These are phyloP conservation scores for Stratiolaelaps scimitus DNA, from an alignment of 1,140 invertebrate genomes.

Conservation along the genomic window DNA sequence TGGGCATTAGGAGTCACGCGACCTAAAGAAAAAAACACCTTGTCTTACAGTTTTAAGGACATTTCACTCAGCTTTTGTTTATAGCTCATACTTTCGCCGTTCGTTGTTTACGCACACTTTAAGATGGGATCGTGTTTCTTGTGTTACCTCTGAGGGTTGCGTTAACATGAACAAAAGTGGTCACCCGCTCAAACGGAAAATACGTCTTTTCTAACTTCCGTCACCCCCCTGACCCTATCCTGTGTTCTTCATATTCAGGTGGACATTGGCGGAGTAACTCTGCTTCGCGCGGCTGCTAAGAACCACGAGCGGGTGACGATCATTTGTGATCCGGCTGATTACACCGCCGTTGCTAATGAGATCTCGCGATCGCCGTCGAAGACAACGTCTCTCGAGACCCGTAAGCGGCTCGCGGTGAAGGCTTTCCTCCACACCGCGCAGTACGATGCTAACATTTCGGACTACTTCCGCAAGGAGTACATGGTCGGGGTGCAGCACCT, in stretches of 20 bases:
- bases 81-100: too few relatives aligned
- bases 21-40: too few relatives aligned
- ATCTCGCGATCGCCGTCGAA: constrained; percentile 1
- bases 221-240: too few relatives aligned
- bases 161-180: too few relatives aligned
- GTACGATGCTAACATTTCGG: constrained; percentile 85
- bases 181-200: too few relatives aligned
- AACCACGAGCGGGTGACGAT: constrained; percentile 92
- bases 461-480: constrained; percentile 87
- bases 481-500: constrained; percentile 62
- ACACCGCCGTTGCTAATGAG: constrained; percentile 44
- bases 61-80: too few relatives aligned
- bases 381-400: constrained; percentile 48
- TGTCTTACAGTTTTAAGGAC: too few relatives aligned
- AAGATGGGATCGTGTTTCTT: too few relatives aligned
- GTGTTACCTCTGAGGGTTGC: too few relatives aligned
- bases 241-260: neutral
- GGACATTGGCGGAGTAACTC: constrained; percentile 67
- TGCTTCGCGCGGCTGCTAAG: constrained; percentile 88
- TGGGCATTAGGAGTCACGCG: too few relatives aligned
- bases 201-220: too few relatives aligned
- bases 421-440: constrained; percentile 90
- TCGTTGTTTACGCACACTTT: too few relatives aligned
- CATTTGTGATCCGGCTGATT: constrained; percentile 83
- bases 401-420: constrained; percentile 56